phyloP scores from a whole-genome alignment of 2,797 vertebrate genomes.

The Sebastes itinus region DNA sequence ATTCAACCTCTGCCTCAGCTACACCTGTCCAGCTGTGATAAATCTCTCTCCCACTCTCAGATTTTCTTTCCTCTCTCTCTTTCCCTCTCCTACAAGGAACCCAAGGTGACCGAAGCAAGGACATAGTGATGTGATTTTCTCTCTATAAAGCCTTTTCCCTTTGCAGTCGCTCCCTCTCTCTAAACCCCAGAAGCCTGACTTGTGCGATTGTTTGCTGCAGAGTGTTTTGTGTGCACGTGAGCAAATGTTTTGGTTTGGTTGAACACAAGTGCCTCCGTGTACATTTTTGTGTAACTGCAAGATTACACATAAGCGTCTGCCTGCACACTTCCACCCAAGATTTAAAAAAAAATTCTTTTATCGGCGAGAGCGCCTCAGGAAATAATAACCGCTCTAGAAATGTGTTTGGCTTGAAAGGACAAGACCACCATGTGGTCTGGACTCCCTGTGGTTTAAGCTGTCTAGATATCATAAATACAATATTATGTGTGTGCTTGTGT shows the following conservation, averaged over 20 bases:
- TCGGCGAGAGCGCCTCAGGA: constrained; percentile 26
- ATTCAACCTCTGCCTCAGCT: constrained; percentile 39
- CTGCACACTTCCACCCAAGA: constrained; percentile 15
- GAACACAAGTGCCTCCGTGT: constrained; percentile 22
- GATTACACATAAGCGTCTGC: constrained; percentile 16
- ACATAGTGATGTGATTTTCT: constrained; percentile 39
- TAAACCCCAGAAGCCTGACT: constrained; percentile 30
- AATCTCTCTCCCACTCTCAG: constrained; percentile 32
- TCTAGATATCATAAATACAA: constrained; percentile 35
- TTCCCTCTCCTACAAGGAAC: constrained; percentile 34
- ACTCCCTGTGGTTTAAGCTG: constrained; percentile 36
- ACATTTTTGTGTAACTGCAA: constrained; percentile 18
- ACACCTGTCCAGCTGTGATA: constrained; percentile 62
- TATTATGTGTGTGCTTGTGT: constrained; percentile 15
- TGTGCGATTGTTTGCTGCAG: constrained; percentile 20
- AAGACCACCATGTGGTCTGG: constrained; percentile 7
- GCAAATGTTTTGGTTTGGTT: constrained; percentile 12
- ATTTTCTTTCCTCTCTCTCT: background rate
- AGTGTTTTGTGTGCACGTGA: background rate
- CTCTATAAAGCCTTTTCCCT: constrained; percentile 11
- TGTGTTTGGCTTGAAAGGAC: constrained; percentile 31
- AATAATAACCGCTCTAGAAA: constrained; percentile 45
- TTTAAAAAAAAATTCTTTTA: constrained; percentile 28
- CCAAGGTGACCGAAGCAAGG: constrained; percentile 61
- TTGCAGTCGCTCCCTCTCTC: background rate